These are phyloP conservation scores for Sinocyclocheilus grahami DNA, from an alignment of 2,113 vertebrate genomes.

Conservation along the genomic window DNA sequence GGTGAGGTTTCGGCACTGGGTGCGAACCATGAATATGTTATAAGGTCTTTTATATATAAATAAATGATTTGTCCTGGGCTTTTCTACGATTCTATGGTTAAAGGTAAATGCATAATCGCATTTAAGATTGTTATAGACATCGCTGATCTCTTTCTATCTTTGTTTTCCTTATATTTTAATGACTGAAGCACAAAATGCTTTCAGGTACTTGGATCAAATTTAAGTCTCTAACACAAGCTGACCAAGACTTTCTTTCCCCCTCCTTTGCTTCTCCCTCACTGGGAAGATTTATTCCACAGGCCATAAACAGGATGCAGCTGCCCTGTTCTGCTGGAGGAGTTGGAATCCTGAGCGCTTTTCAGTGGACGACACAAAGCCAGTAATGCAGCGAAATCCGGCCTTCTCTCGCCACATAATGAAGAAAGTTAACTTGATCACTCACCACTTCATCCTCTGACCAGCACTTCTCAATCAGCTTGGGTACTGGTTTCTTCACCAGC, in stretches of 20 bases:
- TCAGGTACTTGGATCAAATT: slow-evolving; percentile 63
- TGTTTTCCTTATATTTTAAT: not conserved
- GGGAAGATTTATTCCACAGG: slow-evolving; percentile 68
- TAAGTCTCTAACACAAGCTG: slow-evolving; percentile 71
- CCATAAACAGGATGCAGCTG: slow-evolving; percentile 84
- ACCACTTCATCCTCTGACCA: slow-evolving; percentile 99
- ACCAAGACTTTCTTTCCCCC: slow-evolving; percentile 50
- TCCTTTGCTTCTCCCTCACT: slow-evolving; percentile 42
- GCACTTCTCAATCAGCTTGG: slow-evolving; percentile 97
- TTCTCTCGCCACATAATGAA: slow-evolving; percentile 8
- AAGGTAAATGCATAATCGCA: not conserved
- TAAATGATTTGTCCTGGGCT: slow-evolving; percentile 1
- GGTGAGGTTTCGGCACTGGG: slow-evolving; percentile 5
- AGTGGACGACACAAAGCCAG: slow-evolving; percentile 4
- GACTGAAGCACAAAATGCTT: slow-evolving; percentile 22
- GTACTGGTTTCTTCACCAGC: slow-evolving; percentile 97
- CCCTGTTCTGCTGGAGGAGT: slow-evolving; percentile 60
- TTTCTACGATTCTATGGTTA: not conserved
- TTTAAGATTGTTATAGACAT: not conserved
- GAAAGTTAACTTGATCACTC: slow-evolving; percentile 64
- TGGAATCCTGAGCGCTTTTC: slow-evolving; percentile 61
- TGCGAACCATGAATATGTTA: slow-evolving; percentile 25
- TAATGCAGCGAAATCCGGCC: slow-evolving; percentile 4
- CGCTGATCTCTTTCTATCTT: not conserved
- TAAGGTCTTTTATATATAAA: not conserved